These are phyloP conservation scores for Lysandra coridon DNA, from an alignment of 2,888 invertebrate genomes.

Conservation along the genomic window DNA sequence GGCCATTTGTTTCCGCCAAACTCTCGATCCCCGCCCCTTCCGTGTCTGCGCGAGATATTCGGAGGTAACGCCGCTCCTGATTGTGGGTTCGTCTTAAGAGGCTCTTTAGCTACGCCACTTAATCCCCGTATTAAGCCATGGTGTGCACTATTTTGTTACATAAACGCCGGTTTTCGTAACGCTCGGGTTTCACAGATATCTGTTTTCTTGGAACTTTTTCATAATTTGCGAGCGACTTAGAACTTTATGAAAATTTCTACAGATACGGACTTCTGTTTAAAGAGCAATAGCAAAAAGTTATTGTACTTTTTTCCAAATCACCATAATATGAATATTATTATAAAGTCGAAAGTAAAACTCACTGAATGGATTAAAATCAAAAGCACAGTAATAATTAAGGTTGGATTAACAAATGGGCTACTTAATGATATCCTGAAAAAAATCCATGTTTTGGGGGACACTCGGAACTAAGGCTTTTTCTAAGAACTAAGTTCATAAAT, in stretches of 20 bases:
- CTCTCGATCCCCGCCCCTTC: slow-evolving; percentile 41
- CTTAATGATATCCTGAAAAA: no score
- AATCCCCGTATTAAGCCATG: slow-evolving; percentile 32
- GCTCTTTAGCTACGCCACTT: slow-evolving; percentile 37
- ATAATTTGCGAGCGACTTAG: neutral
- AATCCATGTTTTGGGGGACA: no score
- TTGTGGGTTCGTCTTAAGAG: slow-evolving; percentile 47
- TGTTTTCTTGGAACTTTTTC: neutral
- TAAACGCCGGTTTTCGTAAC: slow-evolving; percentile 16
- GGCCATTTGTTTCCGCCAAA: slow-evolving; percentile 32
- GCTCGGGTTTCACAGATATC: neutral
- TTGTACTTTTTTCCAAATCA: no score
- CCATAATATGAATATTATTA: no score
- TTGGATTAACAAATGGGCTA: no score
- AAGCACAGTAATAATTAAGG: no score
- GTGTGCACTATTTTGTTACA: slow-evolving; percentile 30
- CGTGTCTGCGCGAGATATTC: slow-evolving; percentile 34
- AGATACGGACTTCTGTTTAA: neutral
- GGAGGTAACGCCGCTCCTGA: slow-evolving; percentile 19
- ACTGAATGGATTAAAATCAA: no score
- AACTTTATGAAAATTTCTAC: neutral
- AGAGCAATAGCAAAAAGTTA: no score
- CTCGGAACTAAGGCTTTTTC: no score
- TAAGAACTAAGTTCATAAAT: no score
- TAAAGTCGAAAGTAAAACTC: no score